Percentiles rank a stretch among this genome's conserved stretches.
phyloP scores from a whole-genome alignment of 2,113 vertebrate genomes.

The Murina feae region DNA sequence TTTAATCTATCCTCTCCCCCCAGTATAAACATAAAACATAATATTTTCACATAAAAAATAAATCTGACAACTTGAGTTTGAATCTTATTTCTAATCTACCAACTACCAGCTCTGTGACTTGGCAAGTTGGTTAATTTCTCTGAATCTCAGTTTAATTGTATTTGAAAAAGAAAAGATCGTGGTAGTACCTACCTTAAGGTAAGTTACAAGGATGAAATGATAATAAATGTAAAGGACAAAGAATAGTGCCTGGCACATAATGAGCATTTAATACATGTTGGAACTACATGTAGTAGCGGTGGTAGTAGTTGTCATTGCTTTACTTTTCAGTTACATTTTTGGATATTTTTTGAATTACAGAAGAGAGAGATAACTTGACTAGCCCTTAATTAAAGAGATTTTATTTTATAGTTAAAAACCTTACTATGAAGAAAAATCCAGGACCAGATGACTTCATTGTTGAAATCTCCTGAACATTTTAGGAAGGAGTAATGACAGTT shows the following conservation, averaged over 20 bases:
- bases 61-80: neutral
- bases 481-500: neutral
- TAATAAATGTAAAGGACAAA: neutral
- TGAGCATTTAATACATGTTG: neutral
- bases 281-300: neutral
- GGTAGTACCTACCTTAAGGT: neutral
- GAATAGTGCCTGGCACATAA: neutral
- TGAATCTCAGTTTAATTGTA: neutral
- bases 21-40: neutral
- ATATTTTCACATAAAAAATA: neutral
- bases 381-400: neutral
- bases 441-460: neutral
- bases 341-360: neutral
- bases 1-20: neutral
- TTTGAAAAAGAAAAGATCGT: neutral
- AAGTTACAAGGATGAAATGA: neutral
- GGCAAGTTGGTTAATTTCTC: conserved; percentile 13
- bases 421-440: conserved; percentile 18
- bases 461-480: neutral
- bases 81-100: neutral
- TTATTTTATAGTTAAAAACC: neutral
- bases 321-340: neutral
- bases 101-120: neutral
- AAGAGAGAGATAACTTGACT: neutral
- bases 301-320: neutral